Base-by-base conservation (phyloP, 2,113 vertebrate genomes). In the Bubo scandiacus region DNA sequence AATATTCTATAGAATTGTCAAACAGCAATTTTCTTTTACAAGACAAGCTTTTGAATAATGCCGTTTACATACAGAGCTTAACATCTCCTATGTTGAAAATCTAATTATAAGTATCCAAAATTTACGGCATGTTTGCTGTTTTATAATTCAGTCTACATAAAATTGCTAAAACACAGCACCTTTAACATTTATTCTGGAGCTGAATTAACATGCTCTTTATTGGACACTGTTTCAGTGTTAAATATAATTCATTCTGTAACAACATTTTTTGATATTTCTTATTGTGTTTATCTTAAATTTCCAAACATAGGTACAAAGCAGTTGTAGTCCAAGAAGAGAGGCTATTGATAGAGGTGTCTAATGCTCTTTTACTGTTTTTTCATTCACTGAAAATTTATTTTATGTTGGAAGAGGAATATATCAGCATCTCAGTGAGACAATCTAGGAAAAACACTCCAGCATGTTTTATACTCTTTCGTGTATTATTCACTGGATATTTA, bases 1-100 rank as follows among this genome's bases (percentile, higher is more conserved):
- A 98, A 96, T 97, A 98, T 98, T 98, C 98, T 98, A 98, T 98
- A 98, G 97, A 98, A 98, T 98, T 98, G 98, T 98, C 98, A 98
- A 98, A 98, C 96, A 98, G 97, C 97, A 97, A 98, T 98, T 98
- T 98, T 98, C 97, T 97, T 97, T 97, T 93, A 97, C 96, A 98
- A 98, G 98, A 94, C 95, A 97, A 94, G 95, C 97, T 97, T 98
- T 98, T 97, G 97, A 98, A 97, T 97, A 98, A 98, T 96, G 94
- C 42, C 97, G 3, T 98, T 98, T 98, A 96, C 92, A 97, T 95
- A 98, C 96, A 94, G 96, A 97, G 94, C 94, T 98, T 98, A 98
- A 98, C 95, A 96, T 98, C 93, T 96, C 94, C 93, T 96, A 96
- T 1, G 79, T 72, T 96, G 95, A 97, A 98, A 98, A 97, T 97